Evolutionary conservation across 2,113 vertebrate genomes (phyloP).

Genomic region (Chaenocephalus aceratus): DNA sequence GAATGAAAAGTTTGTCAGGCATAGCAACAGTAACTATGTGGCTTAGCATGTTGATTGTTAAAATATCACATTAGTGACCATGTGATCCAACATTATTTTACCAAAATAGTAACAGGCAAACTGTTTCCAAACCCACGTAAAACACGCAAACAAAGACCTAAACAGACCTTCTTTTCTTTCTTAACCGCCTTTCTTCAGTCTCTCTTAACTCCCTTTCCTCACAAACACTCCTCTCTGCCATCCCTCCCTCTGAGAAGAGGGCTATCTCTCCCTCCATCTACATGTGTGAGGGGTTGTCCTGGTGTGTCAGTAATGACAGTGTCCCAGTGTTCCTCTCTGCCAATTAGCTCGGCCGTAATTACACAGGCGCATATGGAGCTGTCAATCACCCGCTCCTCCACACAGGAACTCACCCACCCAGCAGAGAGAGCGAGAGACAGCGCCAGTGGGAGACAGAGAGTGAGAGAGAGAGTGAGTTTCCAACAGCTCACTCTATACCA

Average conservation of each 20-base stretch:
- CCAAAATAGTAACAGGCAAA: slow-evolving; percentile 37
- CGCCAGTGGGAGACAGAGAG: slow-evolving; percentile 6
- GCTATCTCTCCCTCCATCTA: slow-evolving; percentile 70
- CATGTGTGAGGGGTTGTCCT: slow-evolving; percentile 74
- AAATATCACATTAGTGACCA: slow-evolving; percentile 20
- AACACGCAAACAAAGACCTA: slow-evolving; percentile 26
- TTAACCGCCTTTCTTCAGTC: slow-evolving; percentile 22
- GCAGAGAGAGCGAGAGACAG: slow-evolving; percentile 45
- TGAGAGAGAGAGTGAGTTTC: slow-evolving; percentile 39
- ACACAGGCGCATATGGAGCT: slow-evolving; percentile 85
- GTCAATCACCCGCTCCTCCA: slow-evolving; percentile 80
- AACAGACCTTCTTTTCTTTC: slow-evolving; percentile 14
- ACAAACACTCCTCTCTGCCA: slow-evolving; percentile 37
- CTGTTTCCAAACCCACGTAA: slow-evolving; percentile 26
- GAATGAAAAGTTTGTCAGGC: slow-evolving; percentile 33
- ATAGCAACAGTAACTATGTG: slow-evolving; percentile 41
- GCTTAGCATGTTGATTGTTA: slow-evolving; percentile 15
- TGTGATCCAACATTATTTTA: slow-evolving; percentile 27
- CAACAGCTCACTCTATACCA: slow-evolving; percentile 44
- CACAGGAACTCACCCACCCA: slow-evolving; percentile 82
- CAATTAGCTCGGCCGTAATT: slow-evolving; percentile 86
- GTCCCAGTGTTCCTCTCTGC: slow-evolving; percentile 83
- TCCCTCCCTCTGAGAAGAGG: slow-evolving; percentile 50
- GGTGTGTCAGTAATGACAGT: slow-evolving; percentile 84
- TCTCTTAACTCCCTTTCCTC: slow-evolving; percentile 37